A percentile compares a stretch with the other conserved stretches of the same genome.
Evolutionary conservation across 2,113 vertebrate species (phyloP).

Genomic region (Poeciliopsis turrubarensis): DNA sequence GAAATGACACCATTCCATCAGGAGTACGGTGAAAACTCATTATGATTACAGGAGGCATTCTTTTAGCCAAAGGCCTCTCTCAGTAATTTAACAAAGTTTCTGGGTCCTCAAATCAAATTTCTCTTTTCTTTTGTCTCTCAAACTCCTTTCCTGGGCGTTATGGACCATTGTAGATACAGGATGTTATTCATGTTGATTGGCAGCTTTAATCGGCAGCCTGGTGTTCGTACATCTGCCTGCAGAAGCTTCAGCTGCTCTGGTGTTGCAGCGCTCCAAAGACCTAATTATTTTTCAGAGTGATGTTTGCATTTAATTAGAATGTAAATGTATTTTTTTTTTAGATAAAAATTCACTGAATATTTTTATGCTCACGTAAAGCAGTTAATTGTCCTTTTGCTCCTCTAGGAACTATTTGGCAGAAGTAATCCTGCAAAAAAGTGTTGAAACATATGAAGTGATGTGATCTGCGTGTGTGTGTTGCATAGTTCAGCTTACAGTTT

Average conservation of each 20-base stretch:
- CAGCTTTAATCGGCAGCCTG: conserved; percentile 36
- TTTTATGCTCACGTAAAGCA: conserved; percentile 9
- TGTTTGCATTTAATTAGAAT: conserved; percentile 41
- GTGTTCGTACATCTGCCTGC: conserved; percentile 32
- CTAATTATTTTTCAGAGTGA: conserved; percentile 35
- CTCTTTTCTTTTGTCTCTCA: conserved; percentile 19
- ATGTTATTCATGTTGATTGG: conserved; percentile 34
- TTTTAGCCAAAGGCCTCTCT: conserved; percentile 45
- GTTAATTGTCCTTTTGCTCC: conserved; percentile 13
- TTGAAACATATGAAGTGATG: conserved; percentile 12
- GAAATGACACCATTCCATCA: conserved; percentile 63
- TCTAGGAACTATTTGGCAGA: neutral
- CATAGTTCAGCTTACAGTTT: conserved; percentile 10
- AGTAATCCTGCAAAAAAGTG: neutral
- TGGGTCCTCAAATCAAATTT: conserved; percentile 23
- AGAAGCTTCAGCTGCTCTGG: conserved; percentile 16
- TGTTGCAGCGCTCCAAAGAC: conserved; percentile 11
- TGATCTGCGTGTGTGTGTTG: neutral
- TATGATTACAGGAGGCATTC: conserved; percentile 43
- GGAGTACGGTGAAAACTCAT: conserved; percentile 65
- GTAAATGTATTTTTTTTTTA: conserved; percentile 4
- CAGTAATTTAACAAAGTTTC: conserved; percentile 22
- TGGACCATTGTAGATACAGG: conserved; percentile 17
- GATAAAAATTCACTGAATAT: conserved; percentile 30
- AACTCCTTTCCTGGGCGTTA: conserved; percentile 28